A percentile compares a stretch with the other conserved stretches of the same genome.
Evolutionary conservation across 2,113 vertebrate species (phyloP).

Genomic region (Indicator indicator): DNA sequence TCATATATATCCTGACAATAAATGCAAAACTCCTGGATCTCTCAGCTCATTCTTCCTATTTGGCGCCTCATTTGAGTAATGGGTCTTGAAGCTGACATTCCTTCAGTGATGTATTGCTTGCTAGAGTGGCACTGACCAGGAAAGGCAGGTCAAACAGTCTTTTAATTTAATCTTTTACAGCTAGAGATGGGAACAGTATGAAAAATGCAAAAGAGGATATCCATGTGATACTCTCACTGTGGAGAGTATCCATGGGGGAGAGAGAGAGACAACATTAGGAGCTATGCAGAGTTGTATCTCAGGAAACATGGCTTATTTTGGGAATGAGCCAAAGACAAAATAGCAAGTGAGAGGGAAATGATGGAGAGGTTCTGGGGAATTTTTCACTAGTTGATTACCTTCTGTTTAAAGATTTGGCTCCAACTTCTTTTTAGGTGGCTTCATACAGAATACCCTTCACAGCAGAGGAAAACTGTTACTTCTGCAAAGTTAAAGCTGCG

Average conservation of each 20-base stretch:
- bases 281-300: conserved; percentile 22
- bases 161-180: conserved; percentile 62
- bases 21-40: conserved; percentile 42
- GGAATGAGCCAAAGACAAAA: conserved; percentile 27
- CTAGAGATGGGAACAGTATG: neutral
- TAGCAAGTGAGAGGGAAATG: conserved; percentile 35
- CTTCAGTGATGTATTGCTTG: conserved; percentile 44
- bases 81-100: conserved; percentile 54
- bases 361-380: neutral
- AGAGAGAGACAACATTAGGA: conserved; percentile 8
- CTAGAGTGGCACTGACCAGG: conserved; percentile 41
- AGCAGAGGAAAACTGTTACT: neutral
- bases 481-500: neutral
- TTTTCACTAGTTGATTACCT: conserved; percentile 29
- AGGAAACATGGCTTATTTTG: conserved; percentile 47
- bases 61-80: conserved; percentile 57
- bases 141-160: conserved; percentile 37
- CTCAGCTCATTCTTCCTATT: conserved; percentile 8
- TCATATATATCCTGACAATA: conserved; percentile 20
- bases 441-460: neutral
- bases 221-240: conserved; percentile 21
- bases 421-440: neutral
- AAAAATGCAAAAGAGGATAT: conserved; percentile 21
- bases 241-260: neutral
- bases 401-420: neutral